Base-by-base conservation (phyloP, 2,113 vertebrate genomes). In the Actinemys pallida region DNA sequence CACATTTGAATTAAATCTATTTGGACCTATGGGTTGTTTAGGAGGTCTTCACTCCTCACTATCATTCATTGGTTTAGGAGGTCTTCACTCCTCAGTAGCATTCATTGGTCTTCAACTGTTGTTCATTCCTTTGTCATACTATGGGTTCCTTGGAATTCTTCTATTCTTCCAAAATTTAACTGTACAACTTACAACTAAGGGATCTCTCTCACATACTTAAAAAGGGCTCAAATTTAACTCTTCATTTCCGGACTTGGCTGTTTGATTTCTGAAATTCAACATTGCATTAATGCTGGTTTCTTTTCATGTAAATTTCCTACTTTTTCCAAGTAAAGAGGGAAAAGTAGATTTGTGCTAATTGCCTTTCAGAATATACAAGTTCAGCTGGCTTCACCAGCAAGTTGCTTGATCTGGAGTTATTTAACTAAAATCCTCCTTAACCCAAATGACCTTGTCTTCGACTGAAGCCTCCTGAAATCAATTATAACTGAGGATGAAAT, bases 391-490 rank as follows among this genome's bases (percentile, higher is more conserved):
- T 59, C 88, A 69, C 13, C 62, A 19, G 27, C 59, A 62, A 62
- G 62, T 69, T n/a, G 16, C 31, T 69, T 69, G 31, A 69, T n/a
- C 14, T 69, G 35, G 62, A 69, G 62, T 2, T 80, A 83, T 94
- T 93, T 92, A 89, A 53, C 27, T 76, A 0, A 2, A 80, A 20
- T 86, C 39, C 11, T 94, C 83, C 79, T 90, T 57, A 69, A 65
- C n/a, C 16, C 75, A 0, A 85, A 92, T 93, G 57, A 96, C 80
- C 88, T 93, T 96, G 76, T 84, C 65, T 53, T 53, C 22, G 57
- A 56, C 92, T 76, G 92, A 96, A 96, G 85, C 29, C 1, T 90
- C 80, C 87, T 88, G 22, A 80, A 97, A 5, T 93, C 91, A 96
- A 91, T 47, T 62, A 62, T 31, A 35, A 62, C 29, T 35, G 59